Evolutionary conservation across 2,888 invertebrate species (phyloP), one percentile per base, ranked within the genome.

Genomic region (Lapara coniferarum): DNA sequence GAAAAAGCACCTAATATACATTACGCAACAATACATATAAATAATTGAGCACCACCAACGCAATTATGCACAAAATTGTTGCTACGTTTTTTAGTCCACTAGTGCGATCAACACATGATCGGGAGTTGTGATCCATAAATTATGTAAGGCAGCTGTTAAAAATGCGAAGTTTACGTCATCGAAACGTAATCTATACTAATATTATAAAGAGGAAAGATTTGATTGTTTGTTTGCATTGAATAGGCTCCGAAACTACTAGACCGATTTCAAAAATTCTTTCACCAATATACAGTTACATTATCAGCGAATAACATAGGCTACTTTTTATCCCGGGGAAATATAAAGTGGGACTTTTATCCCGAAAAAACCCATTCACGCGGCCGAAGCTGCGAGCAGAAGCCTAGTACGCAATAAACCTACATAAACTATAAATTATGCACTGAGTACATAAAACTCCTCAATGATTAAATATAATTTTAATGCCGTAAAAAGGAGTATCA

Each of bases 21-120:
- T 59, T 59, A 46, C 10, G n/a, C 16, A 59, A 16, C 44, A 59
- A 58, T 59, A 59, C 46, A 46, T 59, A 59, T 59, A 46, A 59
- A 58, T 58, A n/a, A 59, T 59, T 44, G 46, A 59, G 16, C 16
- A 46, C 16, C 19, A 25, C 56, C 16, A 59, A 59, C 46, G 59
- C 46, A 59, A 59, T 59, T 46, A 44, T 46, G 19, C 10, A 44
- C 46, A 44, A 59, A 59, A 59, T 59, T 59, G 19, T 59, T 59
- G n/a, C 10, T 44, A 59, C 59, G 59, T 59, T 59, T 59, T 46
- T 59, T 44, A 59, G 59, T 59, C 5, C 46, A 59, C 16, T 37
- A 46, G 16, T n/a, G 59, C 59, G n/a, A 44, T 59, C 59, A 44
- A 46, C 46, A 16, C n/a, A 6, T 16, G 10, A 19, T 56, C 44